phyloP scores from a whole-genome alignment of 2,888 invertebrate species.

The Steinernema scapterisci region DNA sequence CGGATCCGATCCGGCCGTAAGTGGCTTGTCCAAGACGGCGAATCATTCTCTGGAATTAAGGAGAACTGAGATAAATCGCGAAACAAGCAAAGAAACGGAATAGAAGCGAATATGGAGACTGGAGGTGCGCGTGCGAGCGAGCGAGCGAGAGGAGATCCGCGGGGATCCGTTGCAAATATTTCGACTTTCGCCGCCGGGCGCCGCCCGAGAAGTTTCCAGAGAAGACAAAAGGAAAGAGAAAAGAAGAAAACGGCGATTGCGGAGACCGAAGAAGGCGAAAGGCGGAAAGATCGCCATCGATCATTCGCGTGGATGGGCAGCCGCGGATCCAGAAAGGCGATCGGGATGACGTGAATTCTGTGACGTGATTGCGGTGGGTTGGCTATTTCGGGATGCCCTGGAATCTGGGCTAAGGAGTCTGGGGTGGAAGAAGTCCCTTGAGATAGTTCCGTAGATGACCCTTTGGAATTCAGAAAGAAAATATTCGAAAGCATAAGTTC shows the following conservation, averaged over 20 bases:
- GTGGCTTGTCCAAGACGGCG: conserved; percentile 27
- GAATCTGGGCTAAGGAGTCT: too few species aligned
- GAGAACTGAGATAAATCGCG: background rate
- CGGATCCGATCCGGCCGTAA: conserved; percentile 21
- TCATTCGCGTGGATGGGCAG: background rate
- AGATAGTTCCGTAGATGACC: too few species aligned
- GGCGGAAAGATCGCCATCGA: conserved; percentile 26
- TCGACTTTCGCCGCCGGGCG: conserved; percentile 15
- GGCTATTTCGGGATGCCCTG: too few species aligned
- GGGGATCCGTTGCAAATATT: conserved; percentile 24
- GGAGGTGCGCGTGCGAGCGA: background rate
- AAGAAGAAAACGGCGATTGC: conserved; percentile 12
- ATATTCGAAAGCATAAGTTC: too few species aligned
- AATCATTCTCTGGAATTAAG: background rate
- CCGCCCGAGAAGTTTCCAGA: background rate
- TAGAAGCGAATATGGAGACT: too few species aligned
- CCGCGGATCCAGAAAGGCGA: too few species aligned
- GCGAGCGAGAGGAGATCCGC: background rate
- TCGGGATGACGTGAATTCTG: too few species aligned
- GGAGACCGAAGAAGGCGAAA: background rate
- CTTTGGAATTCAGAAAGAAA: too few species aligned
- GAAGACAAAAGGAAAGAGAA: conserved; percentile 22
- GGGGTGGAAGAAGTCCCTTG: too few species aligned
- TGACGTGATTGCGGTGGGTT: too few species aligned
- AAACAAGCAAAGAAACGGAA: too few species aligned